A percentile compares a stretch with the other conserved stretches of the same genome.
phyloP scores from a whole-genome alignment of 2,888 invertebrate genomes.

The Cephalotes varians region DNA sequence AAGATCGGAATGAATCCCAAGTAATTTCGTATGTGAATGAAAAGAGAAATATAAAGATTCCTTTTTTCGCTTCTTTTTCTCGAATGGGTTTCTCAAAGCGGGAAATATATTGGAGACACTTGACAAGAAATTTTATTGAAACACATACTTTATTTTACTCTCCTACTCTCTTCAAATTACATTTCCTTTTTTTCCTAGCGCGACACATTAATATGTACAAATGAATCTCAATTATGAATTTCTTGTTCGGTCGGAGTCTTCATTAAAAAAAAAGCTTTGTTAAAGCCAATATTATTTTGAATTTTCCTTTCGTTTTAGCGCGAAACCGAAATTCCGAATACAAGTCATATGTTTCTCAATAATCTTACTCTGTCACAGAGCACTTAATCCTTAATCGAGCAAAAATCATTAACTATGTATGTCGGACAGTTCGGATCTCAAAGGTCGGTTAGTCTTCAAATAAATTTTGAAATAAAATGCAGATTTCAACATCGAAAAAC shows the following conservation, averaged over 20 bases:
- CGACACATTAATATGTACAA: background rate
- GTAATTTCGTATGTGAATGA: background rate
- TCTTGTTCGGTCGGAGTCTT: background rate
- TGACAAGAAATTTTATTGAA: background rate
- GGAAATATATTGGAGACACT: background rate
- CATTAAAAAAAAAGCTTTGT: background rate
- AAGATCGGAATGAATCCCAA: background rate
- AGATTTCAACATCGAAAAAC: too few relatives aligned
- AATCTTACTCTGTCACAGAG: too few relatives aligned
- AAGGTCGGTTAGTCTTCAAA: too few relatives aligned
- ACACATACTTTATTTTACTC: background rate
- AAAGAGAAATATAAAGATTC: background rate
- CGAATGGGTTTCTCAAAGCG: background rate
- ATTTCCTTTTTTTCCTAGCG: background rate
- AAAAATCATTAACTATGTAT: too few relatives aligned
- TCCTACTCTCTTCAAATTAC: background rate
- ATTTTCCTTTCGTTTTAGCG: too few relatives aligned
- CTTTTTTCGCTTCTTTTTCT: background rate
- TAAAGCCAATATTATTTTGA: too few relatives aligned
- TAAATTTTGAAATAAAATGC: too few relatives aligned
- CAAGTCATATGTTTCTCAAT: too few relatives aligned
- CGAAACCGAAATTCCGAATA: too few relatives aligned
- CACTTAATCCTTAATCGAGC: too few relatives aligned
- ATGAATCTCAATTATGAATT: background rate
- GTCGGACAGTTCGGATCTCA: too few relatives aligned